phyloP scores from a whole-genome alignment of 2,888 invertebrate species.

The Melanostoma mellinum region DNA sequence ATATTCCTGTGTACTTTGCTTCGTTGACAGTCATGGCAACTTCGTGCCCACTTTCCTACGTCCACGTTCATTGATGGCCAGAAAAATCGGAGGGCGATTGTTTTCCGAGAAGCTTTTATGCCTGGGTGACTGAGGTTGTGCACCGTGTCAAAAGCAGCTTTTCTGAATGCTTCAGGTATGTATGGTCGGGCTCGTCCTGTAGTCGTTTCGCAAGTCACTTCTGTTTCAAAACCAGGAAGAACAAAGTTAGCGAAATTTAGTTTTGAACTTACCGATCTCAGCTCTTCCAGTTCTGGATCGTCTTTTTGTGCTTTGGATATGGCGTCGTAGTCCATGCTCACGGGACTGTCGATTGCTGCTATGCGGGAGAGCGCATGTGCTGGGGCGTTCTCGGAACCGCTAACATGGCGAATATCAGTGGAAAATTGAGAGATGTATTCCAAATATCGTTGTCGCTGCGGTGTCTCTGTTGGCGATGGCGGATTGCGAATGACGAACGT shows the following conservation, averaged over 20 bases:
- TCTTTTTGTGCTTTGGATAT: constrained; percentile 26
- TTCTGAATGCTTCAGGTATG: constrained; percentile 6
- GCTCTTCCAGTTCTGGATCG: constrained; percentile 3
- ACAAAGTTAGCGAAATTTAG: constrained; percentile 17
- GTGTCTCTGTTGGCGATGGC: not conserved
- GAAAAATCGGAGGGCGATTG: constrained; percentile 25
- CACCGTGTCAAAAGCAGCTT: constrained; percentile 12
- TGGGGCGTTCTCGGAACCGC: constrained; percentile 5
- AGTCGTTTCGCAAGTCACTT: constrained; percentile 54
- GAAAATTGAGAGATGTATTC: constrained; percentile 42
- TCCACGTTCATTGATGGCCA: constrained; percentile 64
- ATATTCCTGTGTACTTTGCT: constrained; percentile 2
- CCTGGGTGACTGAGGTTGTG: constrained; percentile 49
- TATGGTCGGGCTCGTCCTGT: constrained; percentile 39
- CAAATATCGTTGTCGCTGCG: constrained; percentile 35
- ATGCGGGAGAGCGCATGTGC: constrained; percentile 42
- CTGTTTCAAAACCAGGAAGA: not conserved
- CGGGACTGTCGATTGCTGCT: constrained; percentile 2
- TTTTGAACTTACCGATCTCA: constrained; percentile 21
- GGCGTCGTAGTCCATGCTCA: constrained; percentile 11
- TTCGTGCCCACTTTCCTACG: constrained; percentile 17
- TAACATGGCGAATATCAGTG: constrained; percentile 50
- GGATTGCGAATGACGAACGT: constrained; percentile 15
- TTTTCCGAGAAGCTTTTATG: not conserved
- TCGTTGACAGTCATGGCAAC: not conserved